Evolutionary conservation across 2,113 vertebrate genomes (phyloP), one percentile per base, ranked within the genome.

Genomic region (Heterochromis multidens): DNA sequence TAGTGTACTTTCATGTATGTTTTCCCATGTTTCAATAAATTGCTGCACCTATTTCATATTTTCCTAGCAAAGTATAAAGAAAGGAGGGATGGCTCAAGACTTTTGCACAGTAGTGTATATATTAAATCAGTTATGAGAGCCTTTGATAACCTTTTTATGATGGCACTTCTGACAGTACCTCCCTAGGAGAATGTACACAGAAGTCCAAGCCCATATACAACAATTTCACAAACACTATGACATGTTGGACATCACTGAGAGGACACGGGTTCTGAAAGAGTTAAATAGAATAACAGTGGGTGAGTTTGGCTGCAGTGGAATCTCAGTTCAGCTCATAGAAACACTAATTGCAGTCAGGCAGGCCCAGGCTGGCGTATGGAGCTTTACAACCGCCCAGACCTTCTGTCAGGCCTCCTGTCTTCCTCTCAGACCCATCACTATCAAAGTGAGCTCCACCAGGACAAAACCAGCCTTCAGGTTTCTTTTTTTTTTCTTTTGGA

Each of bases 271-370:
- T 59, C 8, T 31, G 85, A 91, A 92, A 35, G 80, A 80, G 89
- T 91, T 92, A 90, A 93, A 80, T 13, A 40, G 84, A 78, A 82
- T 82, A 87, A 63, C 74, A 88, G 86, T 63, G 80, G 89, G 84
- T 65, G 81, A 86, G 86, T 84, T 91, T 85, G 90, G 90, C 93
- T 87, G 92, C 83, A 81, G 80, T 83, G 93, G 93, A 95, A 95
- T 94, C 93, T 93, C 72, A 77, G 82, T 90, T 92, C 82, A 70
- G 83, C 90, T 92, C 83, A 77, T 83, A 93, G 91, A 89, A 90
- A 83, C 85, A 83, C 92, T 95, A 95, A 96, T 95, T 95, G 93
- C 92, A 93, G 80, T 72, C 67, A 87, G 93, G 83, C 95, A 94
- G 90, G 94, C 94, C 94, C 61, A 79, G 93, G 85, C 95, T 93